These are phyloP conservation scores for Lipotes vexillifer DNA, from an alignment of 2,113 vertebrate species.

Conservation along the genomic window DNA sequence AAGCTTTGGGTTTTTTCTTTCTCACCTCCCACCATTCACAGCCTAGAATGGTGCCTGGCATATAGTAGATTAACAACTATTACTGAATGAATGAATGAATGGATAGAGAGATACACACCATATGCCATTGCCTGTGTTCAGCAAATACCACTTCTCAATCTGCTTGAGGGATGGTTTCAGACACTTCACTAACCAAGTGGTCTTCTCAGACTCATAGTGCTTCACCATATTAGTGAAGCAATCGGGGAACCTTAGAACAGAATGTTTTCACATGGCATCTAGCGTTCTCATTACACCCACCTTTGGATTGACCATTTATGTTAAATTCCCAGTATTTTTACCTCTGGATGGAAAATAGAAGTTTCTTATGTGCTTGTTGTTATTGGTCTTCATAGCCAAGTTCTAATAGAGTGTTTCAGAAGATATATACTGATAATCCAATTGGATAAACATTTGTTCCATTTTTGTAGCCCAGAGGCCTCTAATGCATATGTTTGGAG, in stretches of 20 bases:
- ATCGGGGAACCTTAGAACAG: neutral
- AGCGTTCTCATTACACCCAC: neutral
- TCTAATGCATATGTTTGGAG: neutral
- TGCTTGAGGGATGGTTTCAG: neutral
- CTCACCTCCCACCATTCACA: neutral
- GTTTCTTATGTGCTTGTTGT: neutral
- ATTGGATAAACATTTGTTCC: neutral
- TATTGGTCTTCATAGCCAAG: neutral
- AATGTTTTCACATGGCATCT: neutral
- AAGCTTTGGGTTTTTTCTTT: neutral
- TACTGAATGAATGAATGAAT: neutral
- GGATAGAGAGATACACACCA: neutral
- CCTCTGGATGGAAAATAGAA: neutral
- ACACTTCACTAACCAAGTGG: neutral
- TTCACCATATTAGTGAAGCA: neutral
- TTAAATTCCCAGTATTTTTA: neutral
- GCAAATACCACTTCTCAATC: neutral
- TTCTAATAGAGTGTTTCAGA: neutral
- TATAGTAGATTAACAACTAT: neutral
- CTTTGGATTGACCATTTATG: neutral
- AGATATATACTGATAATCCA: neutral
- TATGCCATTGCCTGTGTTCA: neutral
- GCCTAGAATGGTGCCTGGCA: neutral
- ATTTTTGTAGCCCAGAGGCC: neutral
- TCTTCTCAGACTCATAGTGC: neutral